Evolutionary conservation across 2,888 invertebrate species (phyloP), one percentile per base, ranked within the genome.

Genomic region (Patella caerulea): DNA sequence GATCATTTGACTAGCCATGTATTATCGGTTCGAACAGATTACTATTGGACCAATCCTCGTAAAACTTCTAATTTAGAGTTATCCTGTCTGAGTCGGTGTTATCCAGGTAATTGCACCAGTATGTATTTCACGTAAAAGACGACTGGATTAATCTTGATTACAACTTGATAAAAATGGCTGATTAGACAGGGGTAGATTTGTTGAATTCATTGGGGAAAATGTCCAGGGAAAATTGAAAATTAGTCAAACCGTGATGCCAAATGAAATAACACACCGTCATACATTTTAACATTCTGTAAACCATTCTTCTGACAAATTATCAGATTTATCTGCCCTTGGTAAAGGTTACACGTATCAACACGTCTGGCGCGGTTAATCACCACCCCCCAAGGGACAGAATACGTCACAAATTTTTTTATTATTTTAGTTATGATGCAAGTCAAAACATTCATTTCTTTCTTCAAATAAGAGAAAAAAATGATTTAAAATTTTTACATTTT

Each of bases 261-360:
- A 76, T 76, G 71, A 72, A 71, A 71, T 52, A 72, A 76, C 71
- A 54, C 59, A 45, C 71, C 59, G 72, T 71, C 17, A 72, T 71
- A 76, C 76, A 76, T 45, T 72, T 71, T 53, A 71, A 76, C 76
- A 76, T 71, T 76, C 71, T 76, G 76, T 76, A 56, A 72, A 72
- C 72, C 71, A 72, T 76, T 15, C 19, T 65, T 24, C 11, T 65
- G 65, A 65, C 65, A 19, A 19, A 65, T 65, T 14, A 5, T 24
- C 65, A 65, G 19, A 65, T 65, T 65, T 65, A 65, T 65, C 19
- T 24, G 19, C 65, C 65, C 65, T n/a, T 65, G 65, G 19, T 65
- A 24, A 65, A 65, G 65, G 19, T 19, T 45, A 45, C 45, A 45
- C 45, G 45, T 45, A 9, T 45, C 45, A 45, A 45, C 45, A 45